phyloP scores from a whole-genome alignment of 2,888 invertebrate species.

The Kuschelorhynchus macadamiae region DNA sequence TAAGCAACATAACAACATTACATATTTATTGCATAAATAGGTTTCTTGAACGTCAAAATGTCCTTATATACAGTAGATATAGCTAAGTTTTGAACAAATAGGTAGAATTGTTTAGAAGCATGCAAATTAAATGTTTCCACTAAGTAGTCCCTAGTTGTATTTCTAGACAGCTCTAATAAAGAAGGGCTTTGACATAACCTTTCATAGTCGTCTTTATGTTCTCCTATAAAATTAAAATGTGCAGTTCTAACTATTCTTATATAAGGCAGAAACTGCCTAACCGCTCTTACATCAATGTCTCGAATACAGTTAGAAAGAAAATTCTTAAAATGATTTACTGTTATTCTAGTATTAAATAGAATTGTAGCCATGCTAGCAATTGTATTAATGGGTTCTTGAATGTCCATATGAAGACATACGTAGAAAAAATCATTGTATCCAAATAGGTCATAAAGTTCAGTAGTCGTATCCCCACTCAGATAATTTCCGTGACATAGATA shows the following conservation, averaged over 20 bases:
- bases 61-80: constrained; percentile 54
- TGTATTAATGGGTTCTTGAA: constrained; percentile 31
- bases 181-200: constrained; percentile 50
- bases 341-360: constrained; percentile 48
- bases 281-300: not conserved
- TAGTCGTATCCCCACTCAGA: constrained; percentile 40
- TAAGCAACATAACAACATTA: no score
- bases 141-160: constrained; percentile 54
- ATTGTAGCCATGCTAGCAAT: constrained; percentile 49
- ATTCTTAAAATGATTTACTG: constrained; percentile 28
- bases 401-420: constrained; percentile 53
- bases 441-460: constrained; percentile 47
- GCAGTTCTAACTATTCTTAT: constrained; percentile 19
- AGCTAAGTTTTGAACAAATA: constrained; percentile 51
- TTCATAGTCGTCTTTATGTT: not conserved
- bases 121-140: constrained; percentile 45
- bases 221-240: constrained; percentile 24
- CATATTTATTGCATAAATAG: constrained; percentile 51
- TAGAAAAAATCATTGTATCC: constrained; percentile 51
- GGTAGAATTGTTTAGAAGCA: constrained; percentile 53
- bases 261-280: constrained; percentile 15
- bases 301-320: not conserved
- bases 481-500: constrained; percentile 48
- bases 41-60: constrained; percentile 56
- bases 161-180: constrained; percentile 57